A percentile compares a stretch with the other conserved stretches of the same genome.
Conservation (phyloP, 2,888 invertebrate genomes). For the Camponotus fellah region DNA sequence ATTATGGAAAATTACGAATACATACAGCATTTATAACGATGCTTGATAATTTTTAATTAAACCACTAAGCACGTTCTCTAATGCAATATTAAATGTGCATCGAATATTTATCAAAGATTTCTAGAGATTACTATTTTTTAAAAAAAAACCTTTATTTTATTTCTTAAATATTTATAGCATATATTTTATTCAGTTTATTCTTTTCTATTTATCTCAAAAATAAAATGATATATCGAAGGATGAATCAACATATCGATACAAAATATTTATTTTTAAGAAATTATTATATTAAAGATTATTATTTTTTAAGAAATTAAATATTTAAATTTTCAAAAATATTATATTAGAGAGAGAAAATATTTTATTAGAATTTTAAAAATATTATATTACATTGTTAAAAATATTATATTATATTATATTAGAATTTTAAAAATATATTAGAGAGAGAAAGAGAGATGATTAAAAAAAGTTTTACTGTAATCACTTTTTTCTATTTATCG, state of each 20-base stretch:
- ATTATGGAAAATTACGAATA: neutral
- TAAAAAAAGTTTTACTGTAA: too few species aligned
- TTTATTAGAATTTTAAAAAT: too few species aligned
- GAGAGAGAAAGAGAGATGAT: too few species aligned
- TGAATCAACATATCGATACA: slow-evolving; percentile 54
- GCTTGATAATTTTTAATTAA: slow-evolving; percentile 27
- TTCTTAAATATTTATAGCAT: neutral
- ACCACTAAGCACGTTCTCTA: slow-evolving; percentile 1
- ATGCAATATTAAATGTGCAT: neutral
- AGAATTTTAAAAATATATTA: too few species aligned
- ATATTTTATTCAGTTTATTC: neutral
- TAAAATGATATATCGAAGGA: slow-evolving; percentile 54
- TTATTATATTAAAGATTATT: neutral
- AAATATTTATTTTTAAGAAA: neutral
- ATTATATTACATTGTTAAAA: too few species aligned
- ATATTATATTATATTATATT: too few species aligned
- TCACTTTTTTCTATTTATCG: neutral
- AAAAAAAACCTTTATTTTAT: neutral
- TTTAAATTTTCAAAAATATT: too few species aligned
- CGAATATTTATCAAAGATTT: slow-evolving; percentile 6
- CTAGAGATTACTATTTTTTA: neutral
- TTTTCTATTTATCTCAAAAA: neutral
- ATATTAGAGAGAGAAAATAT: too few species aligned
- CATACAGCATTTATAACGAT: slow-evolving; percentile 17
- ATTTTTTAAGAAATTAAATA: too few species aligned